phyloP scores from a whole-genome alignment of 2,113 vertebrate species.

The Salvelinus sp. region DNA sequence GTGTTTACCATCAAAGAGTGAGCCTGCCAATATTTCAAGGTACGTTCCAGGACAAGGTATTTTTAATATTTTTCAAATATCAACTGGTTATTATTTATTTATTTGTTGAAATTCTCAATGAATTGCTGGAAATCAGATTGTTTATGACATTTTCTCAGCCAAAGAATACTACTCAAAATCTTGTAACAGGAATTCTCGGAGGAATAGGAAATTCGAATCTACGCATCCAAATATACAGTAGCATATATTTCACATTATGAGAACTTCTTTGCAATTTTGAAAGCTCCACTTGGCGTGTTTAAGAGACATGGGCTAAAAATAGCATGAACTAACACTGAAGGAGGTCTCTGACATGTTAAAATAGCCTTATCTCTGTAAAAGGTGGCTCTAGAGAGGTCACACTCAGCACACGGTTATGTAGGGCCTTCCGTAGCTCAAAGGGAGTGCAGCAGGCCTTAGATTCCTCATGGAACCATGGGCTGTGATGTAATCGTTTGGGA shows the following conservation, averaged over 20 bases:
- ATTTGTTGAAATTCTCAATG: too few species aligned
- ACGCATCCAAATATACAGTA: too few species aligned
- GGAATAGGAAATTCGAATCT: not conserved
- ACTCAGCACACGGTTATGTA: not conserved
- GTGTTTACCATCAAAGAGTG: too few species aligned
- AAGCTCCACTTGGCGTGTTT: not conserved
- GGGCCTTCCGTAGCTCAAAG: not conserved
- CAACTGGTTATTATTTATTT: too few species aligned
- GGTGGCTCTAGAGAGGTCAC: not conserved
- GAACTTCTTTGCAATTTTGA: not conserved
- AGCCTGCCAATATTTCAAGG: too few species aligned
- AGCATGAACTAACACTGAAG: constrained; percentile 57
- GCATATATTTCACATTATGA: too few species aligned
- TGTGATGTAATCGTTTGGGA: constrained; percentile 40
- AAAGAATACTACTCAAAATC: too few species aligned
- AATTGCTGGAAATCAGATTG: too few species aligned
- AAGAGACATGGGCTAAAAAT: constrained; percentile 45
- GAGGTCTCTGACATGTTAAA: constrained; percentile 44
- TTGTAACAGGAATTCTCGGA: not conserved
- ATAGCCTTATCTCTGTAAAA: constrained; percentile 62
- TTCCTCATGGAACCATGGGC: constrained; percentile 23
- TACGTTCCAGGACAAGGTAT: too few species aligned
- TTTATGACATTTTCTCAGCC: too few species aligned
- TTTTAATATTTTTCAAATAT: too few species aligned
- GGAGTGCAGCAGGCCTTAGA: not conserved